Evolutionary conservation across 2,797 vertebrate genomes (phyloP), one percentile per base, ranked within the genome.

Genomic region (Parotocinclus haroldoi): DNA sequence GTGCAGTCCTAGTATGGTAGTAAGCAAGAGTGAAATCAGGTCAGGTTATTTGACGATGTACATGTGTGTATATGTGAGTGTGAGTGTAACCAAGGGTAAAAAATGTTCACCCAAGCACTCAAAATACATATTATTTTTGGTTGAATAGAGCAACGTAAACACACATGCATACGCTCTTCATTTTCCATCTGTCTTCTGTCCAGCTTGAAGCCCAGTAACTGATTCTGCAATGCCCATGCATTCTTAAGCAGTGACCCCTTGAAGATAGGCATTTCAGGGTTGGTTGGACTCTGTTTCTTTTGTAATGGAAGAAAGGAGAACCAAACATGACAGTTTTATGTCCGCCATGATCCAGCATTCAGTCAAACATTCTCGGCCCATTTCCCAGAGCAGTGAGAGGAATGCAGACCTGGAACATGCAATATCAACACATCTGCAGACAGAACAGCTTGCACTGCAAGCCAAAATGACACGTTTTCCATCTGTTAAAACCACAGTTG

Each of bases 401-500:
- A 66, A 66, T 50, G 52, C 42, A 66, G 37, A 56, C 51, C 37
- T 55, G 50, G 50, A 66, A 61, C 57, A 55, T 9, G 14, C 39
- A 46, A 59, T 53, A 50, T 66, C 44, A 59, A 59, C 62, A 64
- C 19, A 39, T 64, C 61, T 44, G 54, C 38, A 64, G 48, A 45
- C 36, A 12, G 18, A 44, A 51, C 7, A 19, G 49, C 42, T 38
- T 14, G 19, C 53, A 11, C 11, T 45, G 16, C 3, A 52, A 36
- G 51, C 60, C 14, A 17, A 45, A 48, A 55, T 37, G 17, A n/a
- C 60, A 11, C 37, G 36, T 62, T 51, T 52, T 10, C 18, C 61
- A 45, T 50, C 54, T 1, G 11, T 56, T 63, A 51, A 51, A 70
- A 37, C 12, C 18, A 10, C 40, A 50, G 1, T 27, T 38, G 53